Evolutionary conservation across 1,140 invertebrate species (phyloP), one percentile per base, ranked within the genome.

Genomic region (Littorina saxatilis): DNA sequence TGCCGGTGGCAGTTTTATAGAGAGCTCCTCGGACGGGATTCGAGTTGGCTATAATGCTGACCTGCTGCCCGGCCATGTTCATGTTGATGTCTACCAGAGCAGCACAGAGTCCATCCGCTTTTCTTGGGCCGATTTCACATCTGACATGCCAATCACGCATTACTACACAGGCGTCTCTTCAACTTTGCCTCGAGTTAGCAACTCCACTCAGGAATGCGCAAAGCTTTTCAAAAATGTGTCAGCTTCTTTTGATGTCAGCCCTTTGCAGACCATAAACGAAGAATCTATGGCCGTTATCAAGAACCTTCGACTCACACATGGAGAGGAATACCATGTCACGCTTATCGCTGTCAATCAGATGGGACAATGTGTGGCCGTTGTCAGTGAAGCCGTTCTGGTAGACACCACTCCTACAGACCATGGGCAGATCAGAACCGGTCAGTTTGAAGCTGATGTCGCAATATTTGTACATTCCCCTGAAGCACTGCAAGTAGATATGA

Each of bases 21-120:
- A 85, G 74, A 82, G 40, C n/a, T 82, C 58, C 58, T 86, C 86
- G 2, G 84, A 87, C 84, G 86, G 86, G n/a, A 74, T 87, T 17
- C 76, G 66, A 79, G 84, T 81, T 47, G 86, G 86, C 17, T 87
- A 74, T 40, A 40, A 40, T 37, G 73, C 66, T 35, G 68, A 78
- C 37, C 79, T 87, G 7, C 66, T 61, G 17, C 70, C 83, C 32
- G 86, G 86, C 20, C n/a, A 43, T 3, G 58, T 87, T 55, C 72
- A 83, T 58, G 47, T 66, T 29, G 47, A 29, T 17, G 9, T 5
- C 2, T 75, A 75, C 20, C 86, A 87, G 37, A 75, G 81, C 35
- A 66, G 68, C 17, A 66, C 66, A 20, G 43, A 82, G 37, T 68
- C 50, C 40, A 72, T 87, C 37, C 70, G 70, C 39, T 40, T 82